Evolutionary conservation across 2,113 vertebrate species (phyloP).

Genomic region (Ginglymostoma cirratum): DNA sequence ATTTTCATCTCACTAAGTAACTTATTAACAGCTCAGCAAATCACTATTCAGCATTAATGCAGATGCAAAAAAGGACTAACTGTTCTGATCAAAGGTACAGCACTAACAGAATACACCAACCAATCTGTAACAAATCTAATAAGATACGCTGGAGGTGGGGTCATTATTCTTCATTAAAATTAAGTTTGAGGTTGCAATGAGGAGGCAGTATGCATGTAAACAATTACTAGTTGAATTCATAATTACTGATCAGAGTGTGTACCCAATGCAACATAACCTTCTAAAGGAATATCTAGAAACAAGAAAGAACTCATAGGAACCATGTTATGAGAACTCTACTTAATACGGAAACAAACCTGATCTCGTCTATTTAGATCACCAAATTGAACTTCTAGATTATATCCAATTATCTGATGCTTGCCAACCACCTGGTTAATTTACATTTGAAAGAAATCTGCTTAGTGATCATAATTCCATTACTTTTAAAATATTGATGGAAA

Average conservation of each 20-base stretch:
- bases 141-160: not conserved
- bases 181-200: not conserved
- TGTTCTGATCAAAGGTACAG: not conserved
- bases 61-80: not conserved
- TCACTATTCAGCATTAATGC: not conserved
- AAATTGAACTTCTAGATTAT: not conserved
- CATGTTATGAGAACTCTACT: not conserved
- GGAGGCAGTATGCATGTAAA: not conserved
- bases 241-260: not conserved
- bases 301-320: not conserved
- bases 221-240: not conserved
- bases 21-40: not conserved
- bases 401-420: not conserved
- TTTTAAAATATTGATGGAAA: too few relatives aligned
- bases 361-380: not conserved
- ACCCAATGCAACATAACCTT: not conserved
- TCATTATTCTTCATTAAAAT: not conserved
- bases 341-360: not conserved
- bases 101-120: not conserved
- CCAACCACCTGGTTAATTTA: not conserved
- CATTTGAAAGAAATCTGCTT: not conserved
- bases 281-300: not conserved
- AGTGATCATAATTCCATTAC: not conserved
- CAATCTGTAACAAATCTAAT: not conserved
- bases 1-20: not conserved